A percentile compares a stretch with the other conserved stretches of the same genome.
Conservation (phyloP, 2,797 vertebrate genomes). For the Sebastes iracundus region DNA sequence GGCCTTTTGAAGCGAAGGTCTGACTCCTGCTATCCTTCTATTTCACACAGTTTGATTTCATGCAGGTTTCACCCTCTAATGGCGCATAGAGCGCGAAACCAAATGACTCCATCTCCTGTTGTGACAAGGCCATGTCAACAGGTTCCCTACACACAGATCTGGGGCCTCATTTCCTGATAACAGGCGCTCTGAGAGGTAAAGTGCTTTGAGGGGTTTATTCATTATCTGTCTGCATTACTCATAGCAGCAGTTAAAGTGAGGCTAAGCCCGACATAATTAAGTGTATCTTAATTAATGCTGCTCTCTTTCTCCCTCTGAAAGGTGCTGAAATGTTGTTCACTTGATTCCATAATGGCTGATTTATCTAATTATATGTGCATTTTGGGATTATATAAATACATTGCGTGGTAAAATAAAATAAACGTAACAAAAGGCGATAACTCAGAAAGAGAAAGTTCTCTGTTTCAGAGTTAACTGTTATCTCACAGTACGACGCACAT, state of each 20-base stretch:
- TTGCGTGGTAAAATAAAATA: not conserved
- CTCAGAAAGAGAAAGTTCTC: not conserved
- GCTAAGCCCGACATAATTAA: constrained; percentile 54
- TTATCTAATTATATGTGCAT: constrained; percentile 32
- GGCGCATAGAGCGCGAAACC: not conserved
- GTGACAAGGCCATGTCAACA: constrained; percentile 37
- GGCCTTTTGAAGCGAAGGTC: not conserved
- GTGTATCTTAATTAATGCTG: constrained; percentile 55
- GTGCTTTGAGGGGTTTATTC: constrained; percentile 39
- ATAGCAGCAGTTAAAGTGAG: constrained; percentile 51
- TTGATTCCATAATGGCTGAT: constrained; percentile 25
- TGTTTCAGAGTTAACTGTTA: not conserved
- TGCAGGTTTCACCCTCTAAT: not conserved
- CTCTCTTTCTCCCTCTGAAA: constrained; percentile 32
- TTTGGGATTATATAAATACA: constrained; percentile 10
- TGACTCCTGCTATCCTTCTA: not conserved
- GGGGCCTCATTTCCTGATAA: constrained; percentile 35
- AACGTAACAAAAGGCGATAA: not conserved
- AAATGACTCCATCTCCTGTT: constrained; percentile 14
- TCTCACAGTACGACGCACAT: not conserved
- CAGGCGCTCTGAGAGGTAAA: constrained; percentile 38
- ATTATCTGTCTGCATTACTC: constrained; percentile 57
- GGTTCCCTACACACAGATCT: constrained; percentile 31
- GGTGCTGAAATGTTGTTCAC: constrained; percentile 35
- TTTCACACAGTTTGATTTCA: constrained; percentile 20